Percentiles rank a stretch among this genome's conserved stretches.
phyloP scores from a whole-genome alignment of 2,113 vertebrate species.

The Brachyhypopomus gauderio region DNA sequence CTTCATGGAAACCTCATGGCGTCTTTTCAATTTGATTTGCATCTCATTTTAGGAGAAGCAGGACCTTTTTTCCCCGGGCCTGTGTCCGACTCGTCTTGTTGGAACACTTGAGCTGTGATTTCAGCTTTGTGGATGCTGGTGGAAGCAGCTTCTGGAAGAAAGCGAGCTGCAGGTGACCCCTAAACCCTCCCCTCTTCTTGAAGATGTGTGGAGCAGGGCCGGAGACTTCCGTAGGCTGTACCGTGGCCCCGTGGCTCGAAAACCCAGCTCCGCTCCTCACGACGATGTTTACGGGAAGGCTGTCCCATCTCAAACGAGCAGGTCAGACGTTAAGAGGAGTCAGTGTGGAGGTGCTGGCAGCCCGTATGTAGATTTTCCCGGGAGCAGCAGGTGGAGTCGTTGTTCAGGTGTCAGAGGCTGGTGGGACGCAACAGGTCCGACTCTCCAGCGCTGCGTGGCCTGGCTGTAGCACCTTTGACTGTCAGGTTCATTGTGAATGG shows the following conservation, averaged over 20 bases:
- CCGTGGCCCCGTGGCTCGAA: no score
- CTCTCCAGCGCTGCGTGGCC: neutral
- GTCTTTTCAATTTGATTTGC: constrained; percentile 41
- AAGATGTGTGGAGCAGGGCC: no score
- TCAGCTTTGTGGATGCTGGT: no score
- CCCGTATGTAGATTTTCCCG: neutral
- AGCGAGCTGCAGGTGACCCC: no score
- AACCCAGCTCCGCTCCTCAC: no score
- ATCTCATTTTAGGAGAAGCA: constrained; percentile 48
- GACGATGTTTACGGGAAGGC: neutral
- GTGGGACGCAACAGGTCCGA: neutral
- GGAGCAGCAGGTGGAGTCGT: neutral
- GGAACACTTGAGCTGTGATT: no score
- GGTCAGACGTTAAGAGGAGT: neutral
- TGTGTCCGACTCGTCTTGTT: neutral
- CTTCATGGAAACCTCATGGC: constrained; percentile 1
- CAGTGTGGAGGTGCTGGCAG: neutral
- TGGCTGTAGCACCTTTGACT: neutral
- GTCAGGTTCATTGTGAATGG: neutral
- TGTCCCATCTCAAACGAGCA: neutral
- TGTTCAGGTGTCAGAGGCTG: neutral
- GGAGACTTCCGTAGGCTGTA: no score
- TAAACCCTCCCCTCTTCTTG: no score
- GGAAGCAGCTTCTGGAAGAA: no score
- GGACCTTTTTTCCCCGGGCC: neutral